Conservation (phyloP, 2,797 vertebrate species). For the Martes flavigula region DNA sequence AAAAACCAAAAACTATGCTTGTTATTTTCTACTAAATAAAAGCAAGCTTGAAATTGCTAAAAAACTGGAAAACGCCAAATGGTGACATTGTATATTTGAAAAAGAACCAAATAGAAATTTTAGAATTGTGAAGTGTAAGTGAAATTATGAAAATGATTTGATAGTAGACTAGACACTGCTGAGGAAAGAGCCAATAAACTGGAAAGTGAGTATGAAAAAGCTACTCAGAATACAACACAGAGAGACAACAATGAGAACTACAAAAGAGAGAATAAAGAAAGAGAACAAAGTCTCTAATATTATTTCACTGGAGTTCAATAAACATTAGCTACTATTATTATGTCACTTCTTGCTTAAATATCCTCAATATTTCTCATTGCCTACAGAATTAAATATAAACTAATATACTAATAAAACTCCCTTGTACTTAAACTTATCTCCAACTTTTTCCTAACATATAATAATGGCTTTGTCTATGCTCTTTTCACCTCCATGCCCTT, state of each 20-base stretch:
- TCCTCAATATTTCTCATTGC: not conserved
- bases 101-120: slow-evolving; percentile 18
- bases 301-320: slow-evolving; percentile 9
- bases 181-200: slow-evolving; percentile 18
- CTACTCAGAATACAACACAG: not conserved
- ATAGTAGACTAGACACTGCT: not conserved
- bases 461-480: not conserved
- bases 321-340: not conserved
- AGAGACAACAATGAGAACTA: not conserved
- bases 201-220: slow-evolving; percentile 29
- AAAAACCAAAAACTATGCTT: not conserved
- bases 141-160: not conserved
- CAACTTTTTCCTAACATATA: not conserved
- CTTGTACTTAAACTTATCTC: not conserved
- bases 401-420: not conserved
- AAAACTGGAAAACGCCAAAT: not conserved
- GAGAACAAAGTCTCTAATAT: not conserved
- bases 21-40: slow-evolving; percentile 32
- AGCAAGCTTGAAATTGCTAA: not conserved
- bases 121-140: slow-evolving; percentile 4
- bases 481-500: not conserved
- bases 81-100: not conserved
- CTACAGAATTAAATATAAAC: not conserved
- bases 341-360: not conserved
- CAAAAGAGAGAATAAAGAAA: not conserved